These are phyloP conservation scores for Anthoptus insignis DNA, from an alignment of 2,888 invertebrate genomes.

Conservation along the genomic window DNA sequence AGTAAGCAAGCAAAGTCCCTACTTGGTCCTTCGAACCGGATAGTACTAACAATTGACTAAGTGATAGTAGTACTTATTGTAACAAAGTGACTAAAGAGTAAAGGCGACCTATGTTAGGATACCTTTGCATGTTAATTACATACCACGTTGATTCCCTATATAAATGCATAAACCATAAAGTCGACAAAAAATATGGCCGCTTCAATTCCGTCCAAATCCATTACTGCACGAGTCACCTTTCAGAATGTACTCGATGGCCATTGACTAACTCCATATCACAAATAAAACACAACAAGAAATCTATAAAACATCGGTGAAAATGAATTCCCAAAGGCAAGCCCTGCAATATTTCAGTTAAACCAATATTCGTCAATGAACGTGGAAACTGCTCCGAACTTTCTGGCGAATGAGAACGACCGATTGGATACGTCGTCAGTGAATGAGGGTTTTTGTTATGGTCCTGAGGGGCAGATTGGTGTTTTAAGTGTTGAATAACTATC, in stretches of 20 bases:
- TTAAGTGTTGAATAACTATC: background rate
- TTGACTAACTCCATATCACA: background rate
- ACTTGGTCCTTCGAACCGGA: too few relatives aligned
- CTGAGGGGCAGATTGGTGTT: background rate
- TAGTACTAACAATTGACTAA: too few relatives aligned
- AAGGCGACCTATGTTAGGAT: too few relatives aligned
- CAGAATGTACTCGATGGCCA: background rate
- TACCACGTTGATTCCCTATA: too few relatives aligned
- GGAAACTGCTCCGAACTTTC: constrained; percentile 16
- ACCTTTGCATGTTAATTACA: too few relatives aligned
- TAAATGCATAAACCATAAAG: too few relatives aligned
- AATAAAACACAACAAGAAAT: background rate
- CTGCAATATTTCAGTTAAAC: constrained; percentile 8
- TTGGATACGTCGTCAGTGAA: constrained; percentile 25
- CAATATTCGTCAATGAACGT: constrained; percentile 6
- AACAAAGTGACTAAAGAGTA: too few relatives aligned
- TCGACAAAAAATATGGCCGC: background rate
- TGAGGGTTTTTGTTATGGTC: constrained; percentile 11
- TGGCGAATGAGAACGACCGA: constrained; percentile 11
- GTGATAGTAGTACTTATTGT: too few relatives aligned
- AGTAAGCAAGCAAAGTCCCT: too few relatives aligned
- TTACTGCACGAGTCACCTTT: background rate
- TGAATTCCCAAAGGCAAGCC: background rate
- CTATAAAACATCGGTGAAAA: constrained; percentile 10
- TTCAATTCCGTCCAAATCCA: background rate